These are phyloP conservation scores for Rhagonycha lutea DNA, from an alignment of 2,888 invertebrate genomes.

Conservation along the genomic window DNA sequence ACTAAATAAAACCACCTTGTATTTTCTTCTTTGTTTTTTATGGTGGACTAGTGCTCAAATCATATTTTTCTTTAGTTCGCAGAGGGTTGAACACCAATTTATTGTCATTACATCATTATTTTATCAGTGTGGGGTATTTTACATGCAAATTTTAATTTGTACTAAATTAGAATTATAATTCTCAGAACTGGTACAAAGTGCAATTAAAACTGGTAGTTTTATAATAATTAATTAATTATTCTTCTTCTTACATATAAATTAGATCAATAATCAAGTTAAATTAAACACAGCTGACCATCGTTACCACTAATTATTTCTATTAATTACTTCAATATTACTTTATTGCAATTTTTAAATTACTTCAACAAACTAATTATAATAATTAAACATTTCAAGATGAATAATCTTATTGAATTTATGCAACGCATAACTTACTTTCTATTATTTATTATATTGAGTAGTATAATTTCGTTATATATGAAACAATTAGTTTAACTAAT, in stretches of 20 bases:
- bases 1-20: too few species aligned
- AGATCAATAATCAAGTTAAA: not conserved
- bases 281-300: not conserved
- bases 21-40: too few species aligned
- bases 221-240: not conserved
- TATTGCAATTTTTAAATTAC: not conserved
- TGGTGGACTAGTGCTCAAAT: too few species aligned
- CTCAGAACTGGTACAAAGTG: not conserved
- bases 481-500: too few species aligned
- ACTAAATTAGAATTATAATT: not conserved
- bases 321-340: not conserved
- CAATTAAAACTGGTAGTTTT: not conserved
- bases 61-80: too few species aligned
- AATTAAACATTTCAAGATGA: not conserved
- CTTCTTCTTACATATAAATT: not conserved
- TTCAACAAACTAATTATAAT: not conserved
- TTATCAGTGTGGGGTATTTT: too few species aligned
- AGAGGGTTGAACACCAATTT: too few species aligned
- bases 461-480: too few species aligned
- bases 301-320: not conserved
- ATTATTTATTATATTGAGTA: too few species aligned
- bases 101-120: too few species aligned
- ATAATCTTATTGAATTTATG: not conserved
- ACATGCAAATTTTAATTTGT: too few species aligned
- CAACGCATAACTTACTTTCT: too few species aligned